Evolutionary conservation across 2,888 invertebrate genomes (phyloP), one percentile per base, ranked within the genome.

Genomic region (Linnaemya vulpina): DNA sequence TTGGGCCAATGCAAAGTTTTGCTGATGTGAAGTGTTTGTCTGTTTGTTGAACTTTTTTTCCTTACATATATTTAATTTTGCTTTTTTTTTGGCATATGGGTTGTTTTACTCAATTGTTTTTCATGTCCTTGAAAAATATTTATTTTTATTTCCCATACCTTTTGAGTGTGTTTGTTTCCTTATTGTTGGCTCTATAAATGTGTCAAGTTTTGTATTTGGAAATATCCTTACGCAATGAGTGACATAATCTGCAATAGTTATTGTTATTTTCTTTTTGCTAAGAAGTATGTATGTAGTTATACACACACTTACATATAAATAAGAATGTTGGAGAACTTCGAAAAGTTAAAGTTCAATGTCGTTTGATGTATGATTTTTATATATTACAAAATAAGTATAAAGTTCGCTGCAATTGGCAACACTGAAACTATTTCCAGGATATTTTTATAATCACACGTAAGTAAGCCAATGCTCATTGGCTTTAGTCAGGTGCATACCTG

Each of bases 201-300:
- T 60, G 22, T 35, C 7, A 20, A 78, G 15, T 58, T 46, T 65
- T 71, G 17, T 58, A 46, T 15, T 67, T 10, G 25, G 40, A 67
- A 60, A 9, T 30, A 58, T 63, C 20, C 63, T 76, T 76, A 76
- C 76, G 71, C 70, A 82, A 82, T 71, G 20, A 38, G 71, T 82
- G 82, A 76, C 76, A 70, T 76, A 82, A 76, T 68, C 53, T 70
- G 25, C 11, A 68, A 20, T 11, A 30, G 15, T 68, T 25, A 30
- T 30, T 30, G 8, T n/a, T 51, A 20, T 51, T 17, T 20, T 20
- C 8, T 53, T 53, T 53, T 53, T 51, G 20, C 11, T 53, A 8
- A 0, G 22, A n/a, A 22, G 3, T 30, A 5, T 30, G 30, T 30
- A 30, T 30, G 30, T 30, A 30, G 30, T 30, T 30, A 5, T 30